Base-by-base conservation (phyloP, 2,797 vertebrate genomes). In the Philypnodon macrostomus region DNA sequence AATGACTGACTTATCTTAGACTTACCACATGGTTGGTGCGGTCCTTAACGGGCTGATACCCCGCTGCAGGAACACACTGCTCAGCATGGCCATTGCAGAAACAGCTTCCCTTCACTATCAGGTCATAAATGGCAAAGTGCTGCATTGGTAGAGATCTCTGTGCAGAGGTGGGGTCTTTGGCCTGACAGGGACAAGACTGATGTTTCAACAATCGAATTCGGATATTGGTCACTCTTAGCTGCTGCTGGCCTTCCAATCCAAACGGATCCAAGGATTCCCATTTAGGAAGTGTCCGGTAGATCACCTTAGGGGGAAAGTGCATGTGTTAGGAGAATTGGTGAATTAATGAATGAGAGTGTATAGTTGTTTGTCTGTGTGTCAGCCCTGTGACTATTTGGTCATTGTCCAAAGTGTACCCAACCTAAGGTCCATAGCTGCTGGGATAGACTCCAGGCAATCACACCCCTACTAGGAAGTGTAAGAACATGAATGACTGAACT, bases 31-130 rank as follows among this genome's bases (percentile, higher is more conserved):
- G 93, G 75, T 79, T 87, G 49, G 75, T 77, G 21, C 78, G 69
- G 0, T 87, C 88, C 56, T 85, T 87, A 64, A 86, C 5, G 0
- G 90, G 91, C 58, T 71, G 90, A 87, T 94, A 94, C 3, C 91
- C 90, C 0, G 84, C 48, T 0, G 90, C 85, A 0, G 94, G 91
- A 2, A 91, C 33, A 16, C 97, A 98, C 42, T 92, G 93, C 71
- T 97, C 94, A 0, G 97, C 94, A 0, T 99, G 96, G 50, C 97
- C 97, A 0, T 96, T 95, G 64, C 97, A 99, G 85, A 96, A 93
- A 81, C 97, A 98, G 87, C 94, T 97, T 63, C 97, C 97, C 79
- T 95, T 98, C 66, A 94, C 91, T 0, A 99, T 96, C 77, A 98
- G 91, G 84, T 99, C 95, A 0, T 96, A 97, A 84, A 98, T 59